Base-by-base conservation (phyloP, 2,797 vertebrate genomes). In the Silurus aristotelis region DNA sequence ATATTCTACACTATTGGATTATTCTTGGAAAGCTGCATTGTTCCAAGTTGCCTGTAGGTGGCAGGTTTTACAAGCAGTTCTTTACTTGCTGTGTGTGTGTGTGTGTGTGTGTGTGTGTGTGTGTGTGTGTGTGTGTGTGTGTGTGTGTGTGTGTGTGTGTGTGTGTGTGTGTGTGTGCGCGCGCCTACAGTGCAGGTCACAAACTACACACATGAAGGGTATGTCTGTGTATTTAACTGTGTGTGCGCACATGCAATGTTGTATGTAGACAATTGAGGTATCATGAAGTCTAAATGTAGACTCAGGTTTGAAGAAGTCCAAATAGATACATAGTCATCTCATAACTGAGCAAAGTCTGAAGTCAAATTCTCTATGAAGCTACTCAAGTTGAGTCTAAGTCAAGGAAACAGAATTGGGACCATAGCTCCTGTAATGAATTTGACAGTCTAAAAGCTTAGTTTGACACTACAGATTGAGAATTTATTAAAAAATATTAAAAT, bases 41-140 rank as follows among this genome's bases (percentile, higher is more conserved):
- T 31, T 75, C 52, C 12, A 60, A 83, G 72, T 85, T 70, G 75
- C 91, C 95, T 92, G 87, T 87, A 94, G 94, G 92, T 91, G 94
- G 93, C 93, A 93, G 90, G 88, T 93, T 92, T 90, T 91, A 87
- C 90, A 91, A 90, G 70, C 87, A 88, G 86, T 93, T 92, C 72
- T 77, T 25, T 70, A 10, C 25, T 68, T 6, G 17, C 0, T 58
- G 56, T 12, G 56, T 55, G 17, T 19, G 55, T 58, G 14, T 38
- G 15, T 19, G 15, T 38, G 5, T 46, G 17, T 12, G 19, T 22
- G 56, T 58, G 56, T 12, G 56, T 55, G 17, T 19, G 55, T 58
- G 14, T 38, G 15, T 19, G 15, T 38, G 5, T 46, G 17, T 12
- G 19, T 22, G 56, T 58, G 56, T 12, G 56, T 55, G 17, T 19